Base-by-base conservation (phyloP, 2,797 vertebrate species). In the Otolemur crassicaudatus region DNA sequence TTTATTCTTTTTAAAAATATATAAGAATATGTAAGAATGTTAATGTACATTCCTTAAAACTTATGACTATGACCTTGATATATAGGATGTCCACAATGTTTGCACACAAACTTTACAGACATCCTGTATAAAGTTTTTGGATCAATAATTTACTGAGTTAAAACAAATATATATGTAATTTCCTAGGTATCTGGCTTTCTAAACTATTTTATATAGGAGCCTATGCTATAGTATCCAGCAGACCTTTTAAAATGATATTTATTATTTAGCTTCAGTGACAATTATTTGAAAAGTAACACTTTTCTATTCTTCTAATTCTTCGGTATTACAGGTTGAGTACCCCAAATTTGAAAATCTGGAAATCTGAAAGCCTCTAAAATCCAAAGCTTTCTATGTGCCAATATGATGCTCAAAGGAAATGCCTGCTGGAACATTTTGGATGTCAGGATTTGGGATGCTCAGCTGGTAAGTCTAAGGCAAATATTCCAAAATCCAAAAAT, bases 231-330 rank as follows among this genome's bases (percentile, higher is more conserved):
- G 34, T 14, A 83, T 5, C 20, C 5, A 19, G 27, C 0, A 63
- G 61, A 14, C 4, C 58, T 91, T 60, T 63, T 37, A 72, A 83
- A 93, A 80, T 49, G 3, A 91, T 58, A 80, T 43, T 27, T 86
- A 58, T 56, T 31, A 56, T 23, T 86, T 29, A 77, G 56, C 46
- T 65, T 82, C 29, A n/a, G 17, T 43, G 13, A 85, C 6, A 80
- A 83, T 85, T 91, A 70, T 34, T 75, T 76, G 60, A 92, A 94
- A 97, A 83, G 56, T 43, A 61, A 82, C 37, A 37, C 58, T 92
- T 79, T 40, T 86, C 22, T 77, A 29, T 34, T 87, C 43, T 83
- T 63, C 31, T 60, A 75, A 92, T 31, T 84, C 40, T 87, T 87
- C 20, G 67, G 12, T 69, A 65, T 65, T 11, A n/a, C 3, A 37